A percentile compares a stretch with the other conserved stretches of the same genome.
Evolutionary conservation across 2,113 vertebrate species (phyloP).

Genomic region (Apteryx mantelli): DNA sequence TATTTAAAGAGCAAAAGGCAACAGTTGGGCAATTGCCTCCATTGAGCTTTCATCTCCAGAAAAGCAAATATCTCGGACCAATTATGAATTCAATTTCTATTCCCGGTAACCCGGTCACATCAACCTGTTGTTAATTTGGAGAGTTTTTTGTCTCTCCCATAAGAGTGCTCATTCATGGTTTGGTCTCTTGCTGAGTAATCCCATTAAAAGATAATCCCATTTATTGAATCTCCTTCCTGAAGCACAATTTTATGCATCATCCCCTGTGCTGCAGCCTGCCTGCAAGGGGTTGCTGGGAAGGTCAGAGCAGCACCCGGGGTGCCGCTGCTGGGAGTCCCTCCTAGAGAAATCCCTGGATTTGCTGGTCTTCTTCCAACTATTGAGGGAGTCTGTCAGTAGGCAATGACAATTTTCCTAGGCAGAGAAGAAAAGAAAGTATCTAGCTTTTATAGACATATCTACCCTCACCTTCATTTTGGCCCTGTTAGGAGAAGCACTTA

Average conservation of each 20-base stretch:
- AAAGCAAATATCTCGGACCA: neutral
- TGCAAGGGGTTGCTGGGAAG: neutral
- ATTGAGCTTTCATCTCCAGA: neutral
- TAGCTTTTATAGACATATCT: neutral
- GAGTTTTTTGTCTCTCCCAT: neutral
- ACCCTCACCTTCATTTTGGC: neutral
- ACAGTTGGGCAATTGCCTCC: neutral
- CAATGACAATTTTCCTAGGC: neutral
- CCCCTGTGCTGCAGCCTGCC: neutral
- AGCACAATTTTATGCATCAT: neutral
- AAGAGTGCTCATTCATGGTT: neutral
- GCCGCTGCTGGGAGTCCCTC: neutral
- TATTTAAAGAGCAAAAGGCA: neutral
- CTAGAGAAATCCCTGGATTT: neutral
- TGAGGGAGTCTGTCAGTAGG: rapidly evolving
- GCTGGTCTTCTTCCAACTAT: neutral
- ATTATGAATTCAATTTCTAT: neutral
- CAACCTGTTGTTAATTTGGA: neutral
- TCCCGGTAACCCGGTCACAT: neutral
- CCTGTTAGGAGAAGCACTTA: neutral
- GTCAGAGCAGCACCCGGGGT: neutral
- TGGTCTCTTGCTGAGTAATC: neutral
- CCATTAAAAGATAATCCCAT: neutral
- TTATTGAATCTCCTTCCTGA: neutral
- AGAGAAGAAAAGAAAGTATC: neutral